Percentiles rank a stretch among this genome's conserved stretches.
These are phyloP conservation scores for Habropoda laboriosa DNA, from an alignment of 1,140 invertebrate genomes.

Conservation along the genomic window DNA sequence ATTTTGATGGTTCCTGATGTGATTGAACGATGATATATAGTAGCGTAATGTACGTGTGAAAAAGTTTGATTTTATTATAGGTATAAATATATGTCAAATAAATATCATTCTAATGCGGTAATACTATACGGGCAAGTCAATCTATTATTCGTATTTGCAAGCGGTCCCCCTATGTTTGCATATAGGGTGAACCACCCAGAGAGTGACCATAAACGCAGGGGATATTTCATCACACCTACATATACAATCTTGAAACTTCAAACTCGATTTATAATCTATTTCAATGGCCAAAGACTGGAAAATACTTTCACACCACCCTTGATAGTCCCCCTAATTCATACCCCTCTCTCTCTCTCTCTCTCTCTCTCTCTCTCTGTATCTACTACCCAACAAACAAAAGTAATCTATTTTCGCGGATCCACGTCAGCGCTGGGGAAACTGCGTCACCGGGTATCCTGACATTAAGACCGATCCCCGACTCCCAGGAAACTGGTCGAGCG, in stretches of 20 bases:
- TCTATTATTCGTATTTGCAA: background rate
- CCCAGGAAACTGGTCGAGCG: background rate
- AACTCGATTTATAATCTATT: background rate
- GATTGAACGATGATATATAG: no score
- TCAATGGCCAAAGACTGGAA: background rate
- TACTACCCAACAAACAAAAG: background rate
- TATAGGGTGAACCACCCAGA: background rate
- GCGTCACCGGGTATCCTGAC: constrained; percentile 3
- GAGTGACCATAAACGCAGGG: background rate
- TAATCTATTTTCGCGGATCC: background rate
- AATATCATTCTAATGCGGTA: no score
- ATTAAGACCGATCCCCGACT: background rate
- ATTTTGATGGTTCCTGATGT: no score
- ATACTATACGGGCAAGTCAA: background rate
- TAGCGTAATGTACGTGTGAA: no score
- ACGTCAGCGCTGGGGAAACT: background rate
- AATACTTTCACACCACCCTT: no score
- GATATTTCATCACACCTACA: no score
- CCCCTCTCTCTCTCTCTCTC: no score
- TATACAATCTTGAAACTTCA: background rate
- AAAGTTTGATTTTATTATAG: no score
- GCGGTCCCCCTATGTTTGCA: background rate
- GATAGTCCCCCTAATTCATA: no score
- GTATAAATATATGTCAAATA: no score
- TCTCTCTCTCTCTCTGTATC: no score